These are phyloP conservation scores for Chloroclysta siterata DNA, from an alignment of 2,888 invertebrate genomes.

Conservation along the genomic window DNA sequence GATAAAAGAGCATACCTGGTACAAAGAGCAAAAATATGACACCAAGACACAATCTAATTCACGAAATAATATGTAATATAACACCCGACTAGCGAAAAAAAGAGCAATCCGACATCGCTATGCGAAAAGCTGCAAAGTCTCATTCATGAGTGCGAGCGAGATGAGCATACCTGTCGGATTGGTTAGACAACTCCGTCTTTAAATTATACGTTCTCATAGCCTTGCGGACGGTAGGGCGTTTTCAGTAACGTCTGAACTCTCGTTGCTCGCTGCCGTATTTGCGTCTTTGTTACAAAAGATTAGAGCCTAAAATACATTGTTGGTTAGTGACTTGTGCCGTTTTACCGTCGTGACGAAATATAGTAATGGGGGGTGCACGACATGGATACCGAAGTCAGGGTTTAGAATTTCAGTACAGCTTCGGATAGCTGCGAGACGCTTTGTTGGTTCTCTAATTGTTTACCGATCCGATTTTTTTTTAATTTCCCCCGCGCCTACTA, in stretches of 20 bases:
- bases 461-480: slow-evolving; percentile 76
- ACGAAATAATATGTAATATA: slow-evolving; percentile 83
- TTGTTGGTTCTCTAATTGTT: slow-evolving; percentile 82
- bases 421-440: slow-evolving; percentile 83
- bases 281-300: slow-evolving; percentile 39
- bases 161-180: slow-evolving; percentile 54
- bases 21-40: slow-evolving; percentile 74
- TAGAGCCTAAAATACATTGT: slow-evolving; percentile 28
- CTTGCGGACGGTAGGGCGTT: slow-evolving; percentile 65
- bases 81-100: slow-evolving; percentile 79
- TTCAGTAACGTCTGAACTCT: slow-evolving; percentile 50
- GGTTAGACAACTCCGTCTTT: slow-evolving; percentile 74
- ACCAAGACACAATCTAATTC: slow-evolving; percentile 82
- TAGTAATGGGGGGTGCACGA: slow-evolving; percentile 84
- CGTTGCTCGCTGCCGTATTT: slow-evolving; percentile 41
- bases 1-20: slow-evolving; percentile 63
- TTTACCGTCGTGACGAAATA: slow-evolving; percentile 67
- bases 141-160: slow-evolving; percentile 59
- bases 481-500: slow-evolving; percentile 57
- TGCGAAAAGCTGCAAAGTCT: slow-evolving; percentile 68
- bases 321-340: slow-evolving; percentile 43
- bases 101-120: slow-evolving; percentile 72
- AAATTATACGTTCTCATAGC: slow-evolving; percentile 86
- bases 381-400: slow-evolving; percentile 83
- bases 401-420: slow-evolving; percentile 85